phyloP scores from a whole-genome alignment of 1,140 invertebrate species.

The Lepidotrigona ventralis region DNA sequence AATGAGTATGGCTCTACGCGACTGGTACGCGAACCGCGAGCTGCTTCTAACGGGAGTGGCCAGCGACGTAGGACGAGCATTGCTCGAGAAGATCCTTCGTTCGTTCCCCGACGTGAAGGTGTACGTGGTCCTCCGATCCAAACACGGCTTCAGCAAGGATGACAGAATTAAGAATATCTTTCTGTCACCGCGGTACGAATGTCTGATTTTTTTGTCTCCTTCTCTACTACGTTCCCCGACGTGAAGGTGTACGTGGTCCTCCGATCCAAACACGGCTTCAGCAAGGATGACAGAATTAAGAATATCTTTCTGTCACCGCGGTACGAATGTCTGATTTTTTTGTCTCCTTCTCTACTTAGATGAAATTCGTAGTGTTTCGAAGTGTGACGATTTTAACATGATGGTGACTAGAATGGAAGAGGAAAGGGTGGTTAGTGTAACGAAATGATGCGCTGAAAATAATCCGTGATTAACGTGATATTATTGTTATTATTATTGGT shows the following conservation, averaged over 20 bases:
- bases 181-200: constrained; percentile 66
- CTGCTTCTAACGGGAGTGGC: constrained; percentile 71
- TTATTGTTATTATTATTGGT: background rate
- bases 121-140: constrained; percentile 60
- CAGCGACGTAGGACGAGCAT: constrained; percentile 65
- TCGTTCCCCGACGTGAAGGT: constrained; percentile 63
- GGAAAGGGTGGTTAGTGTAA: too few relatives aligned
- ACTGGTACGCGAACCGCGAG: constrained; percentile 70
- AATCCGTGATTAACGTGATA: background rate
- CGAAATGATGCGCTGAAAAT: background rate
- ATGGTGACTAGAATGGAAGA: background rate
- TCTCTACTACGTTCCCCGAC: constrained; percentile 62
- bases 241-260: constrained; percentile 63
- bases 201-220: background rate
- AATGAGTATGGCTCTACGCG: constrained; percentile 68
- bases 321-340: constrained; percentile 52
- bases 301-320: constrained; percentile 66
- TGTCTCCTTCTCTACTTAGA: background rate
- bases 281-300: constrained; percentile 65
- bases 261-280: constrained; percentile 53
- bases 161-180: constrained; percentile 70
- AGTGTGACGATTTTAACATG: background rate
- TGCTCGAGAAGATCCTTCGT: constrained; percentile 71
- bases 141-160: constrained; percentile 48
- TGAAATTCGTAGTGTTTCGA: background rate